A percentile compares a stretch with the other conserved stretches of the same genome.
Evolutionary conservation across 1,140 invertebrate genomes (phyloP).

Genomic region (Lasaia peninsularis): DNA sequence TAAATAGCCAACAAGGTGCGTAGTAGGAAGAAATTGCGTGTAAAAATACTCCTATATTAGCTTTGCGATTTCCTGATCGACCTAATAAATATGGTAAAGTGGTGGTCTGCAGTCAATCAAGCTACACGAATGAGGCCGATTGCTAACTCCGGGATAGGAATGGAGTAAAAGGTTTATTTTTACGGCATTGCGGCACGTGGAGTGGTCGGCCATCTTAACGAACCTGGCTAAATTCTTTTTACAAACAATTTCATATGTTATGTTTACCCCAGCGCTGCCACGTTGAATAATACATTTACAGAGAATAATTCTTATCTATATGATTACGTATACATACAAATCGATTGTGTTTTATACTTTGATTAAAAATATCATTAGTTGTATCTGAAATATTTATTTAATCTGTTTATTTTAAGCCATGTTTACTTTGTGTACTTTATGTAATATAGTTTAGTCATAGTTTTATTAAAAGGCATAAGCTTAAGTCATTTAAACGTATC

Average conservation of each 20-base stretch:
- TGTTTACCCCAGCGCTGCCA: background rate
- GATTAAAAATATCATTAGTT: too few species aligned
- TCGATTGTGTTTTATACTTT: background rate
- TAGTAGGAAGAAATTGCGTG: conserved; percentile 32
- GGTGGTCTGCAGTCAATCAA: conserved; percentile 61
- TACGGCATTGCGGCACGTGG: conserved; percentile 54
- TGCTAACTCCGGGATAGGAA: conserved; percentile 39
- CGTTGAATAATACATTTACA: background rate
- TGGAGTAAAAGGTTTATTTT: conserved; percentile 55
- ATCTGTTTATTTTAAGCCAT: too few species aligned
- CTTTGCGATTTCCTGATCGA: conserved; percentile 63
- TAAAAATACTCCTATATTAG: conserved; percentile 49
- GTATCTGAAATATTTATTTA: too few species aligned
- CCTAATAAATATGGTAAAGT: conserved; percentile 57
- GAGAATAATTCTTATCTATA: background rate
- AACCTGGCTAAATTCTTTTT: conserved; percentile 25
- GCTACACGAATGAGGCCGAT: conserved; percentile 50
- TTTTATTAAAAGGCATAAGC: too few species aligned
- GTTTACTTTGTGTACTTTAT: too few species aligned
- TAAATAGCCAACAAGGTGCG: conserved; percentile 13
- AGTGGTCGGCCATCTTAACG: conserved; percentile 24
- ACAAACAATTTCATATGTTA: conserved; percentile 13
- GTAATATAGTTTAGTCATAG: too few species aligned
- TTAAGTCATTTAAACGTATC: too few species aligned
- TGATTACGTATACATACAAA: background rate